phyloP scores from a whole-genome alignment of 2,797 vertebrate species.

The Sebastes kiyomatsui region DNA sequence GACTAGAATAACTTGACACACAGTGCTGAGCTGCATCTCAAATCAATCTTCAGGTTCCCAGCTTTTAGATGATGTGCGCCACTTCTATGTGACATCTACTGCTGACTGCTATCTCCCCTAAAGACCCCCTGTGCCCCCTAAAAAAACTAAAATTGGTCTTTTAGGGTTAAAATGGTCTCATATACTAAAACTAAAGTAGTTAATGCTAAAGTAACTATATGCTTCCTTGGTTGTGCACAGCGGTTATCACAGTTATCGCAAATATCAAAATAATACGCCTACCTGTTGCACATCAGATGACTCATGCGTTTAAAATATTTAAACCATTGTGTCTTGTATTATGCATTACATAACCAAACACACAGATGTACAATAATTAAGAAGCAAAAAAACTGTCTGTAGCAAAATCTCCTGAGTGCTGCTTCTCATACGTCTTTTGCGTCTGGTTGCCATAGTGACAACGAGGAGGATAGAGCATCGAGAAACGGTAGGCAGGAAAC shows the following conservation, averaged over 20 bases:
- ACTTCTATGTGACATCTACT: too few species aligned
- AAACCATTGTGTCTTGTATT: neutral
- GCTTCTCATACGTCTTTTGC: neutral
- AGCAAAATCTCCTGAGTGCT: constrained; percentile 2
- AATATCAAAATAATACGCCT: neutral
- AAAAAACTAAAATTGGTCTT: too few species aligned
- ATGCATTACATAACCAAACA: constrained; percentile 3
- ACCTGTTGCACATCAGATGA: neutral
- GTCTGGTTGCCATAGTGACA: constrained; percentile 85
- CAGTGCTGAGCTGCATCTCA: too few species aligned
- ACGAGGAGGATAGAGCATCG: constrained; percentile 87
- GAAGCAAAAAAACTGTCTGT: neutral
- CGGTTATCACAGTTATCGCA: neutral
- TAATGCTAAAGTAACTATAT: neutral
- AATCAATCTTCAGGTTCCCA: too few species aligned
- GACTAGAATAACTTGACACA: too few species aligned
- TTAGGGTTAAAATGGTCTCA: neutral
- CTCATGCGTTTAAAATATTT: neutral
- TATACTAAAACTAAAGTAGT: neutral
- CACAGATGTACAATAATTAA: neutral
- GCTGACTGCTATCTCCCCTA: too few species aligned
- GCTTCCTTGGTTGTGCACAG: neutral
- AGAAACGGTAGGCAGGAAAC: constrained; percentile 87
- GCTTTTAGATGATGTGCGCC: too few species aligned
- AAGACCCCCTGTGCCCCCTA: too few species aligned